Evolutionary conservation across 1,140 invertebrate species (phyloP), one percentile per base, ranked within the genome.

Genomic region (Elymnias hypermnestra): DNA sequence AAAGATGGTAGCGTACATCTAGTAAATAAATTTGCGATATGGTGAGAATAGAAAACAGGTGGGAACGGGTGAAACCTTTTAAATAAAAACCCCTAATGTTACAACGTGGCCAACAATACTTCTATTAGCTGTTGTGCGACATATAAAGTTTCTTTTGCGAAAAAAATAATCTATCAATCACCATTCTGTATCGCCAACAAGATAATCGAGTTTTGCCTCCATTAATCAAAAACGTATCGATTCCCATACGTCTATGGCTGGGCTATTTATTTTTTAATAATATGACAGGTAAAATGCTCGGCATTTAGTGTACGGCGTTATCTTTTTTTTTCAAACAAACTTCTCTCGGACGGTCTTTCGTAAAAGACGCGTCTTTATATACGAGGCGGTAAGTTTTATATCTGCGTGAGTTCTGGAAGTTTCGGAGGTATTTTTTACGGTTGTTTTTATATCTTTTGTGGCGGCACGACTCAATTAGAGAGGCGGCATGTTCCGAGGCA

Each of bases 181-280:
- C 50, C 50, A 55, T 53, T 60, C 53, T 61, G 57, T 62, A 64
- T 70, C 63, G 56, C 63, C 60, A 71, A 73, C 64, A 69, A 69
- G 63, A 68, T 77, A 77, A 77, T 82, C 72, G 72, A 67, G 68
- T 70, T 69, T 63, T 56, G 45, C 55, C 51, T 56, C 68, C 74
- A 81, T 83, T 77, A 77, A 83, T 83, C 74, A 81, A 75, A 74
- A 69, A 68, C 59, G 61, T 72, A 79, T 77, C 63, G 67, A 74
- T 79, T 79, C 77, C 76, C 72, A 75, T 72, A 70, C 68, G 67
- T 68, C 50, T 64, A 28, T n/a, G 61, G 51, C 59, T 65, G 63
- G 59, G 66, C 68, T 70, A 81, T 74, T 81, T 76, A 74, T 75
- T 74, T 83, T 83, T 81, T 83, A 77, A 73, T 83, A 83, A 81